These are phyloP conservation scores for Macroteleia sp. DNA, from an alignment of 2,888 invertebrate genomes.

Conservation along the genomic window DNA sequence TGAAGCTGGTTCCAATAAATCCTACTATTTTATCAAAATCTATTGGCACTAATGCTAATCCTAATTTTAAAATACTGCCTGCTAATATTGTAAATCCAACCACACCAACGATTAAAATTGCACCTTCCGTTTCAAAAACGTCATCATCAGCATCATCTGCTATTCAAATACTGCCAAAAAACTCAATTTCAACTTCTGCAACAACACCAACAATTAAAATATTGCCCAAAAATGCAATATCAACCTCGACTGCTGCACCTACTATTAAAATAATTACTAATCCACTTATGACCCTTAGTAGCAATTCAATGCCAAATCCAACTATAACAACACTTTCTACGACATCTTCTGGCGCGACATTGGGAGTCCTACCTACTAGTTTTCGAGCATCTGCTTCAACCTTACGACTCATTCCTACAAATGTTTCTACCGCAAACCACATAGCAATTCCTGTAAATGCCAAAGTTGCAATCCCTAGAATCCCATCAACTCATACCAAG, in stretches of 20 bases:
- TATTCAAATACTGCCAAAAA: constrained; percentile 6
- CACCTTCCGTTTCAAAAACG: not conserved
- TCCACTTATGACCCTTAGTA: constrained; percentile 22
- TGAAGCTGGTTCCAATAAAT: constrained; percentile 33
- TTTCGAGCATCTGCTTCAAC: not conserved
- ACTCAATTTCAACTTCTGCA: not conserved
- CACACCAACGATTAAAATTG: constrained; percentile 11
- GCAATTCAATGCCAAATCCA: not conserved
- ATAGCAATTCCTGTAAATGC: constrained; percentile 39
- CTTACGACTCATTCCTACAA: constrained; percentile 22
- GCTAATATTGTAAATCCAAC: not conserved
- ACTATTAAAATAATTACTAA: constrained; percentile 16
- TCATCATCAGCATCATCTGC: not conserved
- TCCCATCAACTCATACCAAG: constrained; percentile 4
- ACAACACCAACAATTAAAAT: not conserved
- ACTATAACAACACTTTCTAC: not conserved
- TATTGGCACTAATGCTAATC: not conserved
- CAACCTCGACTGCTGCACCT: not conserved
- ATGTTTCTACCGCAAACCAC: constrained; percentile 24
- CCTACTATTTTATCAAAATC: constrained; percentile 21
- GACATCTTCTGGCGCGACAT: not conserved
- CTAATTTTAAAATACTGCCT: constrained; percentile 14
- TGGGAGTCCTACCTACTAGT: constrained; percentile 14
- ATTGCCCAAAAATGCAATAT: not conserved
- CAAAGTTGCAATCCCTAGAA: constrained; percentile 54